Base-by-base conservation (phyloP, 2,113 vertebrate genomes). In the Excalfactoria chinensis region DNA sequence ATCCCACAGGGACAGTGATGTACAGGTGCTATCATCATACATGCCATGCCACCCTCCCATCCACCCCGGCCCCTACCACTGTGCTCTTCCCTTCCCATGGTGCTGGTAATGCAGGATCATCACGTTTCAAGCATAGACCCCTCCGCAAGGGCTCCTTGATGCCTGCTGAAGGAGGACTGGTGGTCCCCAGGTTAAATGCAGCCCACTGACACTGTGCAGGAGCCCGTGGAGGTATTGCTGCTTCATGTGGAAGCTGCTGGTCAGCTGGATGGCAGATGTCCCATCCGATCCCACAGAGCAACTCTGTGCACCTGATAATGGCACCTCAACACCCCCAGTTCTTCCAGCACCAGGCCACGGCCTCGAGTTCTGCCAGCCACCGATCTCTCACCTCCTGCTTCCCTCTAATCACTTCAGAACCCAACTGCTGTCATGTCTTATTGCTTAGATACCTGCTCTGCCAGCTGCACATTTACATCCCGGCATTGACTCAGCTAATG, bases 401-500 rank as follows among this genome's bases (percentile, higher is more conserved):
- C 78, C 67, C 69, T 12, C 53, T 89, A 78, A 92, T 93, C 88
- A 69, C 86, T 90, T 58, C 79, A 75, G 71, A 90, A 49, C 81
- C 49, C 87, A 83, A 49, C 85, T 0, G 16, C 84, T 92, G 88
- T 86, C 72, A 66, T 56, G 82, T 91, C 84, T 93, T 93, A 86
- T 69, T 94, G 84, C 88, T 93, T 40, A 88, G 90, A 74, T 81
- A 83, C 89, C 86, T 90, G 71, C 83, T 76, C 89, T 84, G 87
- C 93, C 84, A 95, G 91, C 91, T 94, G 88, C 93, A 90, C 81
- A 62, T 90, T 90, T 91, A 90, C 95, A 95, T 93, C 88, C 87
- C 91, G 72, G 89, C 83, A 93, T 86, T 95, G 90, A 95, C 93
- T 96, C 91, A 93, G 92, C 88, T 96, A 90, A 96, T 88, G 91